These are phyloP conservation scores for Linepithema humile DNA, from an alignment of 1,140 invertebrate species.

Conservation along the genomic window DNA sequence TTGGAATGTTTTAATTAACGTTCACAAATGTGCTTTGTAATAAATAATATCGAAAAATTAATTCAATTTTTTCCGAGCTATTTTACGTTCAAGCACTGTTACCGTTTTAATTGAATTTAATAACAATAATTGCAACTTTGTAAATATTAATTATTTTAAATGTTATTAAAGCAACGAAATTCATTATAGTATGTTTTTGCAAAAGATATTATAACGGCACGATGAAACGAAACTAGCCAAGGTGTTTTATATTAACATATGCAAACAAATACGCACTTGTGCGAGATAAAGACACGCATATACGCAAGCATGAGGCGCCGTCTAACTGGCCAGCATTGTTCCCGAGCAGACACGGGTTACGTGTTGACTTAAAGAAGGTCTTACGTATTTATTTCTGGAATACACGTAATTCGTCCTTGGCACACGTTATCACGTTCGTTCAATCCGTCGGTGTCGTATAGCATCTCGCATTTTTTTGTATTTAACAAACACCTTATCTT, in stretches of 20 bases:
- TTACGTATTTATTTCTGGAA: slow-evolving; percentile 66
- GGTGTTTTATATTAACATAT: not conserved
- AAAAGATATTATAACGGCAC: slow-evolving; percentile 46
- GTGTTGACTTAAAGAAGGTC: slow-evolving; percentile 61
- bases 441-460: not conserved
- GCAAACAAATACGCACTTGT: not conserved
- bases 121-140: too few relatives aligned
- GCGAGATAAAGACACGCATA: not conserved
- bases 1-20: not conserved
- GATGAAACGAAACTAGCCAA: slow-evolving; percentile 38
- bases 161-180: slow-evolving; percentile 12
- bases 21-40: too few relatives aligned
- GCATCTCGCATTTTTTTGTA: not conserved
- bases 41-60: too few relatives aligned
- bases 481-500: not conserved
- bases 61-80: too few relatives aligned
- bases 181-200: not conserved
- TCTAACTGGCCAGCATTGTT: slow-evolving; percentile 60
- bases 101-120: too few relatives aligned
- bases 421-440: not conserved
- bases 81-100: too few relatives aligned
- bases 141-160: too few relatives aligned
- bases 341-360: slow-evolving; percentile 43
- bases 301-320: not conserved
- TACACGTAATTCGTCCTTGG: slow-evolving; percentile 55